Percentiles rank a stretch among this genome's conserved stretches.
Conservation (phyloP, 2,113 vertebrate genomes). For the Gnathonemus longibarbis region DNA sequence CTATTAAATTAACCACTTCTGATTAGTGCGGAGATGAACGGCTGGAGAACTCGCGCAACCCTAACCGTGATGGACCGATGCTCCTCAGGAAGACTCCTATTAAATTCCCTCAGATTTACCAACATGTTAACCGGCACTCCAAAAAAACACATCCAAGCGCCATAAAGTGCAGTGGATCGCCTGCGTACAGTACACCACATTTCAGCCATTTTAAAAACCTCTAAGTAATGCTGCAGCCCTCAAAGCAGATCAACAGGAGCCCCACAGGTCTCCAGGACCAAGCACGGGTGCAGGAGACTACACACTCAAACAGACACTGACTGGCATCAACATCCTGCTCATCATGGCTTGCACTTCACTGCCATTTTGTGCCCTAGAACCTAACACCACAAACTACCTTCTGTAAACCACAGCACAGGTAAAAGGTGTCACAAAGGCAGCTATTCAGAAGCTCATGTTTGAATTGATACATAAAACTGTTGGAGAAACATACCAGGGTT, state of each 20-base stretch:
- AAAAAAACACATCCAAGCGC: not conserved
- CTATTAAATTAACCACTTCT: not conserved
- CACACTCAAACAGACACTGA: not conserved
- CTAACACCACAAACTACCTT: not conserved
- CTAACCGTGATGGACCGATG: not conserved
- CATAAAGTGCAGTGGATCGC: too few relatives aligned
- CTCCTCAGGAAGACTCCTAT: not conserved
- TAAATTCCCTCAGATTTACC: not conserved
- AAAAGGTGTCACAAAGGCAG: not conserved
- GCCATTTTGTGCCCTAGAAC: not conserved
- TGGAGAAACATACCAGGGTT: not conserved
- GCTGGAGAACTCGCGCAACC: not conserved
- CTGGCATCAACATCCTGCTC: not conserved
- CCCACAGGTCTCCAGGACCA: not conserved
- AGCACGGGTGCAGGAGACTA: not conserved
- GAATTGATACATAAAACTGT: not conserved
- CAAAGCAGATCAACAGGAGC: not conserved
- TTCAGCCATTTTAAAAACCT: not conserved
- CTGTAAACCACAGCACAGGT: not conserved
- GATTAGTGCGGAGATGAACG: not conserved
- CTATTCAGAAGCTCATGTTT: not conserved
- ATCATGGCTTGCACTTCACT: not conserved
- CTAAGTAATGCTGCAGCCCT: not conserved
- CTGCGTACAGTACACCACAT: not conserved
- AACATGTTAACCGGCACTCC: not conserved